A percentile compares a stretch with the other conserved stretches of the same genome.
Conservation (phyloP, 2,888 invertebrate genomes). For the Ferrisia virgata region DNA sequence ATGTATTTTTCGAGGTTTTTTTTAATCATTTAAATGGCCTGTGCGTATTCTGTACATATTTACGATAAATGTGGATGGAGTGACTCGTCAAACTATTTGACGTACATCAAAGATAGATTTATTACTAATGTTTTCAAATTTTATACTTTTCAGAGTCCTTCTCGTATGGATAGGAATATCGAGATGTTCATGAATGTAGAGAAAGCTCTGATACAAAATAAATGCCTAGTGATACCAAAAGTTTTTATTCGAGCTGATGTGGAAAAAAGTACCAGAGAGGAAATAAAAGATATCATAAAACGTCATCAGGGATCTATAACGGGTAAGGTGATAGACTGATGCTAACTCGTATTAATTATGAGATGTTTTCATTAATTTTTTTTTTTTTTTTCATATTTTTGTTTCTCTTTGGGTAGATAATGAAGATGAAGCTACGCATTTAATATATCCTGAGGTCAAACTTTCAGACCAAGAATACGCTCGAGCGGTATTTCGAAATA, state of each 20-base stretch:
- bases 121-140: neutral
- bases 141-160: conserved; percentile 68
- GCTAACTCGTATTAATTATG: too few relatives aligned
- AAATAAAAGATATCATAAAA: conserved; percentile 83
- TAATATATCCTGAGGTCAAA: conserved; percentile 81
- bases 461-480: conserved; percentile 88
- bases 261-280: conserved; percentile 73
- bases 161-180: conserved; percentile 84
- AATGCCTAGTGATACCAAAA: conserved; percentile 73
- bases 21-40: too few relatives aligned
- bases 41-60: too few relatives aligned
- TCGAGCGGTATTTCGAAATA: conserved; percentile 72
- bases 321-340: too few relatives aligned
- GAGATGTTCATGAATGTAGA: conserved; percentile 92
- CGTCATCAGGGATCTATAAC: conserved; percentile 77
- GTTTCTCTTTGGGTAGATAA: conserved; percentile 61
- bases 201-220: conserved; percentile 75
- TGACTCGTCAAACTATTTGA: too few relatives aligned
- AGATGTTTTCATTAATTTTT: too few relatives aligned
- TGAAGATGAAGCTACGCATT: conserved; percentile 88
- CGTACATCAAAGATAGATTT: neutral
- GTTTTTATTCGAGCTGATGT: conserved; percentile 81
- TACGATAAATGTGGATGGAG: too few relatives aligned
- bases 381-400: too few relatives aligned
- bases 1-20: too few relatives aligned